Evolutionary conservation across 2,113 vertebrate species (phyloP), one percentile per base, ranked within the genome.

Genomic region (Recurvirostra avosetta): DNA sequence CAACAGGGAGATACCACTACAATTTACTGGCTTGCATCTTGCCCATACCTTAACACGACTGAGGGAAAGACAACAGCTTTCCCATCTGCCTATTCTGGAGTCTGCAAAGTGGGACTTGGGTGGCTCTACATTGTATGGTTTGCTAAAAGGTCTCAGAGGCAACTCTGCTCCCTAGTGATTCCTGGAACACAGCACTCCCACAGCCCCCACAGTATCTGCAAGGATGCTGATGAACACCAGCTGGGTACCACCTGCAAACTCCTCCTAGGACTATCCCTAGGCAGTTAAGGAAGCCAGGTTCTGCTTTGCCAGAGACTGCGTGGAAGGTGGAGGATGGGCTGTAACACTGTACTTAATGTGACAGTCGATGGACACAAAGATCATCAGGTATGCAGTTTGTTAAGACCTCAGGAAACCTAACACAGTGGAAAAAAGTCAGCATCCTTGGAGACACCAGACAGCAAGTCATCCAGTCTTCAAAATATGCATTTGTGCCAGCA

Each of bases 21-120:
- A 56, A 19, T 17, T 53, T 47, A 61, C 29, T 56, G 52, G 20
- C 27, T 52, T 63, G 38, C 32, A 47, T 26, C 65, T n/a, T 53
- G 34, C n/a, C 38, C 16, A 8, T 27, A 70, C 21, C 50, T 61
- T 71, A 65, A 38, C 12, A 34, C 3, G 12, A 29, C 26, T 16
- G 19, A 78, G 20, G 26, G 32, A 43, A 76, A 88, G 67, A n/a
- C 7, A 7, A 38, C 22, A 77, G 27, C 13, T 61, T 41, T 88
- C 14, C 65, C 47, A 68, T 34, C 50, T 53, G 63, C 17, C 74
- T 67, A 55, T 23, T 50, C 65, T 88, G 63, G 22, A 62, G 53
- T 8, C 17, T 1, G 2, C 9, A 10, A 22, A 53, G 29, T 38
- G 5, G 38, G 10, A 45, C 50, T 27, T 0, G 1, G 38, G 21